Conservation (phyloP, 2,113 vertebrate species). For the Ahaetulla prasina region DNA sequence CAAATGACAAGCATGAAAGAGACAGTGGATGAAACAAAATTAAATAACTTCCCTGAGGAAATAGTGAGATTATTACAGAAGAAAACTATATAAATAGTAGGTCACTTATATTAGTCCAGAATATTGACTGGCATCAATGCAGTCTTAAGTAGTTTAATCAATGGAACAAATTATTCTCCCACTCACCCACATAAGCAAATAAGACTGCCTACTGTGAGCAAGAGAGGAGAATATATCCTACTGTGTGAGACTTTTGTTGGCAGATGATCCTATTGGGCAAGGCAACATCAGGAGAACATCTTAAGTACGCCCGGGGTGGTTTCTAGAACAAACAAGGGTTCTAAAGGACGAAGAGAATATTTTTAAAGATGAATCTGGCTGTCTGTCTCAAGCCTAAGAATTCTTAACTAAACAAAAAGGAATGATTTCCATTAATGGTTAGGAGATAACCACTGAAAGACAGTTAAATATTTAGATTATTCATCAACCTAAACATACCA, state of each 20-base stretch:
- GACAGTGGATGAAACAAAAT: background rate
- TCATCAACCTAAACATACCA: conserved; percentile 16
- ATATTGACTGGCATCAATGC: conserved; percentile 23
- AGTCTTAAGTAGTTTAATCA: background rate
- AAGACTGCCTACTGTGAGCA: conserved; percentile 5
- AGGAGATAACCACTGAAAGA: conserved; percentile 15
- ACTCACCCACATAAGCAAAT: background rate
- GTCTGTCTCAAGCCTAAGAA: conserved; percentile 35
- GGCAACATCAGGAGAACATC: conserved; percentile 36
- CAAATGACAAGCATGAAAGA: background rate
- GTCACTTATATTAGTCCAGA: conserved; percentile 12
- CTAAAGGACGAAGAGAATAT: conserved; percentile 25
- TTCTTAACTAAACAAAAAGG: conserved; percentile 30
- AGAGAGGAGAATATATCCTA: background rate
- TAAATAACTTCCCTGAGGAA: background rate
- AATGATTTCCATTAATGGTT: conserved; percentile 31
- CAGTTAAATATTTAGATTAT: conserved; percentile 42
- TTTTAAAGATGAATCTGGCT: conserved; percentile 9
- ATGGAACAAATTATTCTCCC: background rate
- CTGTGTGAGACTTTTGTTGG: conserved; percentile 33
- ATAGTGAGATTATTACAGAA: conserved; percentile 2
- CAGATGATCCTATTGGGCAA: conserved; percentile 4
- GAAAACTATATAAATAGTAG: conserved; percentile 13
- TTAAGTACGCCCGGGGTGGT: conserved; percentile 8
- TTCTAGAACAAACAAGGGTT: conserved; percentile 20